Evolutionary conservation across 2,113 vertebrate genomes (phyloP), one percentile per base, ranked within the genome.

Genomic region (Balaenoptera acutorostrata): DNA sequence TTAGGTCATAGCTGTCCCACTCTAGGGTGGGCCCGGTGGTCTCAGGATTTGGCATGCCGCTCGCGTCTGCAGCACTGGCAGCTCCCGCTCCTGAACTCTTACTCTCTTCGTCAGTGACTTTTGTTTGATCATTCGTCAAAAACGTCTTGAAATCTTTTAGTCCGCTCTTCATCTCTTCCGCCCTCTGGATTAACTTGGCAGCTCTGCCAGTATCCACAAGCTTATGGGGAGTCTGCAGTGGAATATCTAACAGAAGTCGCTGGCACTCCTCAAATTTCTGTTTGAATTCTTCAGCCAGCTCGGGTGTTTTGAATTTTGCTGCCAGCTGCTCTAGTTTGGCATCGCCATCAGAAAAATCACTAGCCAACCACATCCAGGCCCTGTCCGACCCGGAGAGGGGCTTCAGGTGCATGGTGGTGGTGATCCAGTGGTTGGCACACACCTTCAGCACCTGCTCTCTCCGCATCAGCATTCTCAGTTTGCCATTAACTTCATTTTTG

Each of bases 361-460:
- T 99, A 23, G 99, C 99, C 97, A 99, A 95, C 99, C 99, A 99
- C 97, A 99, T 99, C 99, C 99, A 99, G 0, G 99, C 99, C 97
- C 99, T 99, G 91, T 99, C 99, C 33, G 99, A 99, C 6, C 99
- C 99, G 74, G 99, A 99, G 3, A 99, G 98, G 2, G 99, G 99
- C 96, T 99, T 99, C 41, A 99, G 98, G 91, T 99, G 99, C 99
- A 99, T 99, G 0, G 99, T 99, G 83, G 99, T 99, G 0, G 99
- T 99, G 98, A 99, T 99, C 99, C 99, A 99, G 94, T 99, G 99
- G 98, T 99, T 99, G 9, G 99, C 99, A 93, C 99, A 99, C 13
- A 99, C 99, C 97, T 99, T 99, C 27, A 99, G 97, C 33, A 99
- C 99, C 97, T 99, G 99, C 46, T 99, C 99, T 97, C 99, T 99